A percentile compares a stretch with the other conserved stretches of the same genome.
These are phyloP conservation scores for Toxotes jaculatrix DNA, from an alignment of 2,113 vertebrate species.

Conservation along the genomic window DNA sequence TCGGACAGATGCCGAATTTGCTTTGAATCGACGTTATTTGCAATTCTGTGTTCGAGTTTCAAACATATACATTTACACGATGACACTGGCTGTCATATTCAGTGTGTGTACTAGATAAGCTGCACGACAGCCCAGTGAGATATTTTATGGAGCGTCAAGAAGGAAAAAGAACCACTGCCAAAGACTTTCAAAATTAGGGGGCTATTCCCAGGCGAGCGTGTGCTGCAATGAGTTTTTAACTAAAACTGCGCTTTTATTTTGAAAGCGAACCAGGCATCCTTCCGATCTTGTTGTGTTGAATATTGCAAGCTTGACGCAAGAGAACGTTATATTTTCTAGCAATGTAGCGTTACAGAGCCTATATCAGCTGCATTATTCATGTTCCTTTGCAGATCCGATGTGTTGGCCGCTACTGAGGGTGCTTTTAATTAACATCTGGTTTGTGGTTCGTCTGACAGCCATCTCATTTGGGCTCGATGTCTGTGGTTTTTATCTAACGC, in stretches of 20 bases:
- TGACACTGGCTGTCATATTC: neutral
- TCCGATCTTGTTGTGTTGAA: neutral
- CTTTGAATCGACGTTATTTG: neutral
- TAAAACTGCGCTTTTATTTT: slow-evolving; percentile 59
- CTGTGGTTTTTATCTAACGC: neutral
- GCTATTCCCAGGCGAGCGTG: neutral
- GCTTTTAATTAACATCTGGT: neutral
- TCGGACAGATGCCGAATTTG: slow-evolving; percentile 18
- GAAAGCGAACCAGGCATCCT: slow-evolving; percentile 3
- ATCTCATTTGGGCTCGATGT: neutral
- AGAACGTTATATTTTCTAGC: slow-evolving; percentile 47
- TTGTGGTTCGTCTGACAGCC: neutral
- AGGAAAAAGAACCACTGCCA: neutral
- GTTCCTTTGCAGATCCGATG: slow-evolving; percentile 62
- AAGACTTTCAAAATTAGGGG: slow-evolving; percentile 65
- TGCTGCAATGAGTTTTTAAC: neutral
- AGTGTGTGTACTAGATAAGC: neutral
- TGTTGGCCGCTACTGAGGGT: neutral
- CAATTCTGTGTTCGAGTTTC: accelerated
- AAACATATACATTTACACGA: neutral
- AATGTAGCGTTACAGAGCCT: slow-evolving; percentile 55
- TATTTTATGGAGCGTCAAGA: slow-evolving; percentile 51
- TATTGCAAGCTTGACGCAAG: slow-evolving; percentile 16
- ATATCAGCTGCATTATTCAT: slow-evolving; percentile 80
- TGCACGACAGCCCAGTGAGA: neutral